These are phyloP conservation scores for Potamilus streckersoni DNA, from an alignment of 1,140 invertebrate species.

Conservation along the genomic window DNA sequence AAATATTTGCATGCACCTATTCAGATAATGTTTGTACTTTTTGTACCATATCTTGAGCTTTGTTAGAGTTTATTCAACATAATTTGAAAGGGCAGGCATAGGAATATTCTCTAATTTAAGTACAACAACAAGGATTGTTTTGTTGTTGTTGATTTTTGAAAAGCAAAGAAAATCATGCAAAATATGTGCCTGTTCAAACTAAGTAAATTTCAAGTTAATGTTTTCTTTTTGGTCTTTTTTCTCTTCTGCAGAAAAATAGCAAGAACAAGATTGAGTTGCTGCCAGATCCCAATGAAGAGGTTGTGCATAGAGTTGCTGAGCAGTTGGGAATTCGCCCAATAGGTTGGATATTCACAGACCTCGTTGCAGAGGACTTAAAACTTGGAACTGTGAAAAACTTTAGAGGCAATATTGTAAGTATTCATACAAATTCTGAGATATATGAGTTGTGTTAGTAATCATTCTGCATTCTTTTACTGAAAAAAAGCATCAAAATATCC, in stretches of 20 bases:
- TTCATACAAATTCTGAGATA: no score
- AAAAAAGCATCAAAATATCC: no score
- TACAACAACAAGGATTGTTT: no score
- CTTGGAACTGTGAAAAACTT: conserved; percentile 89
- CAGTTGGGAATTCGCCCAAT: conserved; percentile 85
- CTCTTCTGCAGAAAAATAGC: conserved; percentile 60
- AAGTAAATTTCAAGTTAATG: not conserved
- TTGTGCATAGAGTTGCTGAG: conserved; percentile 83
- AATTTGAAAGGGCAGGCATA: no score
- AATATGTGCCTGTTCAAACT: not conserved
- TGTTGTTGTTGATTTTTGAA: no score
- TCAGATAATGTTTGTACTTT: no score
- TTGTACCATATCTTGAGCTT: no score
- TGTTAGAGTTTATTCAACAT: no score
- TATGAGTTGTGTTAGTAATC: no score
- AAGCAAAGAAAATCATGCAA: not conserved
- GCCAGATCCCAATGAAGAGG: conserved; percentile 77
- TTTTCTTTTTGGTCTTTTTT: not conserved
- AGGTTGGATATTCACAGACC: conserved; percentile 99
- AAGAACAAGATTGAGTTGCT: conserved; percentile 71
- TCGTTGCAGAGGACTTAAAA: conserved; percentile 87
- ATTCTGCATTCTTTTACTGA: no score
- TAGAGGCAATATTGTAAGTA: conserved; percentile 78
- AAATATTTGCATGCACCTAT: no score
- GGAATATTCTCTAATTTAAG: no score